phyloP scores from a whole-genome alignment of 2,113 vertebrate genomes.

The Rhadina sibilatrix region DNA sequence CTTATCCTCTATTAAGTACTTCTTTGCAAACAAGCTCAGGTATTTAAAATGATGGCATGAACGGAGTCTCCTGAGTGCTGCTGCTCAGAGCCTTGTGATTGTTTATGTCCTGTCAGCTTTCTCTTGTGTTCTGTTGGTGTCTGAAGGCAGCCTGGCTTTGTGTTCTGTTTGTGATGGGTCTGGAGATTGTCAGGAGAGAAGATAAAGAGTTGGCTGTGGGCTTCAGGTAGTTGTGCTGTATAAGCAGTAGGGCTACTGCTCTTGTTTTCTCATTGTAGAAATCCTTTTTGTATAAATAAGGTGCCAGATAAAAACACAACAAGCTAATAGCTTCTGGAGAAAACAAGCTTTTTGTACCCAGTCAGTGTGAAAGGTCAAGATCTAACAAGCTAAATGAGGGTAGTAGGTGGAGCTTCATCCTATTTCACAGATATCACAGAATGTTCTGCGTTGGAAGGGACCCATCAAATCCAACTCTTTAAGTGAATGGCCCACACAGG shows the following conservation, averaged over 20 bases:
- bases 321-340: neutral
- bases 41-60: neutral
- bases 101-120: constrained; percentile 4
- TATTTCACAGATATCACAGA: neutral
- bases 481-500: neutral
- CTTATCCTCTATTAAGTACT: neutral
- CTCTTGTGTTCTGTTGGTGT: constrained; percentile 9
- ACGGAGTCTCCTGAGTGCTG: neutral
- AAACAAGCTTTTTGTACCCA: neutral
- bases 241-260: neutral
- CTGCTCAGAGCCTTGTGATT: neutral
- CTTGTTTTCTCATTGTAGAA: neutral
- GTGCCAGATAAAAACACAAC: neutral
- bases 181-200: neutral
- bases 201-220: neutral
- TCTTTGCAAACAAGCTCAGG: neutral
- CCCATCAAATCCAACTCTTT: neutral
- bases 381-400: neutral
- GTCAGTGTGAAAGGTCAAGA: neutral
- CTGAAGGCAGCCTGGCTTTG: neutral
- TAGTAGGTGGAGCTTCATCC: neutral
- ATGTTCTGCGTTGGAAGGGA: neutral
- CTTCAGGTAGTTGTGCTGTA: neutral
- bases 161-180: neutral
- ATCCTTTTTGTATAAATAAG: neutral